Evolutionary conservation across 2,888 invertebrate genomes (phyloP).

Genomic region (Eupithecia dodoneata): DNA sequence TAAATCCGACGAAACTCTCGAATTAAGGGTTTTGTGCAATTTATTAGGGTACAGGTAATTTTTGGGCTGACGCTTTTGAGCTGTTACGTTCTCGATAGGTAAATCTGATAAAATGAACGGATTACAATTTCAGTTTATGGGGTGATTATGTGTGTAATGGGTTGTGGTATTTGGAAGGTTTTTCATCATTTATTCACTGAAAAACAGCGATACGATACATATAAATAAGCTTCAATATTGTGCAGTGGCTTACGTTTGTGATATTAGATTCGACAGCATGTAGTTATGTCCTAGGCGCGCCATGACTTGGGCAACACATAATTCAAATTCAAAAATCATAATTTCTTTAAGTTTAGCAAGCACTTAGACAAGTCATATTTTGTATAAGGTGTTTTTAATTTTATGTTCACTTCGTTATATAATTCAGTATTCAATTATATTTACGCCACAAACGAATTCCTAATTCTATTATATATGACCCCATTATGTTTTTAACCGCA

Average conservation of each 20-base stretch:
- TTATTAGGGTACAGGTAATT: slow-evolving; percentile 58
- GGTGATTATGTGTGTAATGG: slow-evolving; percentile 18
- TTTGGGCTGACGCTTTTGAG: slow-evolving; percentile 46
- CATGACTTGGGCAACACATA: too few relatives aligned
- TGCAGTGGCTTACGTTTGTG: not conserved
- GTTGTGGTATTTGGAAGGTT: not conserved
- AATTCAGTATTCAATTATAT: too few relatives aligned
- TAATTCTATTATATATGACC: too few relatives aligned
- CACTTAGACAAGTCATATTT: too few relatives aligned
- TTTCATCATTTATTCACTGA: not conserved
- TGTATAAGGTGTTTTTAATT: too few relatives aligned
- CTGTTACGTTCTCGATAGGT: slow-evolving; percentile 43
- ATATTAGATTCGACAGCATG: not conserved
- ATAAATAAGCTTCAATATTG: not conserved
- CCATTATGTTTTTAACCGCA: too few relatives aligned
- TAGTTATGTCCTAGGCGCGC: too few relatives aligned
- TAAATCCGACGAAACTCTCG: slow-evolving; percentile 56
- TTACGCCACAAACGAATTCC: too few relatives aligned
- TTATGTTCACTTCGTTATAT: too few relatives aligned
- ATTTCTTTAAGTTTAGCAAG: too few relatives aligned
- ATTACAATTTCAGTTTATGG: slow-evolving; percentile 20
- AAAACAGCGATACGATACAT: not conserved
- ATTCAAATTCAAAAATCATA: too few relatives aligned
- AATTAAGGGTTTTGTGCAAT: slow-evolving; percentile 63
- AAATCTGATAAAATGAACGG: slow-evolving; percentile 32